Conservation (phyloP, 2,888 invertebrate genomes). For the Rhogogaster chlorosoma region DNA sequence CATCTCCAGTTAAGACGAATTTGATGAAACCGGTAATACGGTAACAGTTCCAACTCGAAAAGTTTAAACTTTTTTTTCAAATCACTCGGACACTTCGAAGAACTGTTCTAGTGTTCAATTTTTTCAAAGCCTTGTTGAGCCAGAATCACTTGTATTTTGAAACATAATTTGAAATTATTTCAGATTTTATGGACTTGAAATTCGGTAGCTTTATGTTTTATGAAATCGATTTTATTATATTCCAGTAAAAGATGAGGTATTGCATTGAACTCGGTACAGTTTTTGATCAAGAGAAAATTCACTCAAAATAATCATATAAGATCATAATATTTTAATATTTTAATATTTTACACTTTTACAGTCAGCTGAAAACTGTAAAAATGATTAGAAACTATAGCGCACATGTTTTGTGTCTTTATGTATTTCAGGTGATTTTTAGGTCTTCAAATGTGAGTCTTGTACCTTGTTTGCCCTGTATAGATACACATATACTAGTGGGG, state of each 20-base stretch:
- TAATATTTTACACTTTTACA: constrained; percentile 1
- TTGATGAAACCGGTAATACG: background rate
- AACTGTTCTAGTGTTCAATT: too few relatives aligned
- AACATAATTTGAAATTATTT: background rate
- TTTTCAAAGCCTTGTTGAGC: too few relatives aligned
- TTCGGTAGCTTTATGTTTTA: background rate
- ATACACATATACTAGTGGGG: background rate
- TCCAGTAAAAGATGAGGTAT: background rate
- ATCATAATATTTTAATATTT: background rate
- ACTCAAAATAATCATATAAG: background rate
- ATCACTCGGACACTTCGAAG: too few relatives aligned
- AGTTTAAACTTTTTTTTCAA: background rate
- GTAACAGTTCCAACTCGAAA: background rate
- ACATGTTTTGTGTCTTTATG: constrained; percentile 40
- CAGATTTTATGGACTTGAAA: background rate
- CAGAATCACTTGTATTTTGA: too few relatives aligned
- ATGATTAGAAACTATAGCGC: background rate
- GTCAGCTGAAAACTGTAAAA: background rate
- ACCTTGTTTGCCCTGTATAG: background rate
- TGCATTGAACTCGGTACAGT: background rate
- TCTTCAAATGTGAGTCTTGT: constrained; percentile 40
- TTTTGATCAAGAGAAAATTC: background rate
- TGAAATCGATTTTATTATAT: background rate
- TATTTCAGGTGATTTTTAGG: constrained; percentile 47
- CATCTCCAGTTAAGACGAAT: background rate